These are phyloP conservation scores for Neuroscelio doddi DNA, from an alignment of 2,888 invertebrate species.

Conservation along the genomic window DNA sequence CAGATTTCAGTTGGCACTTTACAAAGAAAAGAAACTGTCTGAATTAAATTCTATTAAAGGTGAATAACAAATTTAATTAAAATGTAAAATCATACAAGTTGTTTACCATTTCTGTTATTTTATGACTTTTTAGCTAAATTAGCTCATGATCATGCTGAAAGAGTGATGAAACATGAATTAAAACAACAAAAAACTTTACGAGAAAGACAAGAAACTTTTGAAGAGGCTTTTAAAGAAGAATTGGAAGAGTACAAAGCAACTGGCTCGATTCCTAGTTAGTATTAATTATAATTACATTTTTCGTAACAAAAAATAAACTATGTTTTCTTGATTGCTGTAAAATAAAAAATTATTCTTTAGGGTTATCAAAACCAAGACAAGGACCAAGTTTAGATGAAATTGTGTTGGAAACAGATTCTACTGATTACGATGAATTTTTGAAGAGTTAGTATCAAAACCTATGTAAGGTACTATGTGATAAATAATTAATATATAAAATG, in stretches of 20 bases:
- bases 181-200: slow-evolving; percentile 75
- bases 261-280: slow-evolving; percentile 77
- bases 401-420: slow-evolving; percentile 76
- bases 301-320: no score
- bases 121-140: slow-evolving; percentile 73
- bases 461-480: not conserved
- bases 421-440: slow-evolving; percentile 78
- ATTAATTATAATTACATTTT: slow-evolving; percentile 16
- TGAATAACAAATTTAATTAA: slow-evolving; percentile 60
- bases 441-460: slow-evolving; percentile 66
- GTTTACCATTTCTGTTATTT: slow-evolving; percentile 49
- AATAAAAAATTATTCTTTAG: slow-evolving; percentile 48
- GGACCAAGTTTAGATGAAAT: slow-evolving; percentile 78
- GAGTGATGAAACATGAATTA: slow-evolving; percentile 75
- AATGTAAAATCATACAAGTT: not conserved
- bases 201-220: slow-evolving; percentile 81
- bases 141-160: slow-evolving; percentile 75
- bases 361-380: slow-evolving; percentile 56
- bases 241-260: slow-evolving; percentile 77
- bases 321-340: no score
- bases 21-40: slow-evolving; percentile 80
- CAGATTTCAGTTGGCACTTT: slow-evolving; percentile 80
- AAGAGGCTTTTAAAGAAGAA: slow-evolving; percentile 81
- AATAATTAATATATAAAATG: no score
- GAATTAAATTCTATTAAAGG: slow-evolving; percentile 75